phyloP scores from a whole-genome alignment of 2,888 invertebrate genomes.

The Trichogramma evanescens region DNA sequence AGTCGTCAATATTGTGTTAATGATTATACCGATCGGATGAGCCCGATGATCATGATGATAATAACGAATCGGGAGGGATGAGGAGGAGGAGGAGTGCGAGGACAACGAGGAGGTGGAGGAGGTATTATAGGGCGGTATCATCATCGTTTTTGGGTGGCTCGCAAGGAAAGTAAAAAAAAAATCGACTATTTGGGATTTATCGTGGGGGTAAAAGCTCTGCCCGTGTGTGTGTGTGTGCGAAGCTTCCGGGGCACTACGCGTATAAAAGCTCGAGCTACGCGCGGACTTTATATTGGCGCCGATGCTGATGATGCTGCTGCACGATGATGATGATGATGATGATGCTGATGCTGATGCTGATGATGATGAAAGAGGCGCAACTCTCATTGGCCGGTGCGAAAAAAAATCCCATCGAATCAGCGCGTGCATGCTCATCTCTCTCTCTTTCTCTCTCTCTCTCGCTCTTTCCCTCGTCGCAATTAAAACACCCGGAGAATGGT shows the following conservation, averaged over 20 bases:
- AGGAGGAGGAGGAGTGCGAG: too few species aligned
- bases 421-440: constrained; percentile 31
- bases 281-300: constrained; percentile 28
- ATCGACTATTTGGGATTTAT: too few species aligned
- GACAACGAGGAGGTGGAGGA: too few species aligned
- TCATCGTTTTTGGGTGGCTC: too few species aligned
- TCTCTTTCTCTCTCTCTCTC: constrained; percentile 31
- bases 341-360: constrained; percentile 30
- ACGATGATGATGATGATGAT: constrained; percentile 30
- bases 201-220: too few species aligned
- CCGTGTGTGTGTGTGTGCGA: constrained; percentile 2
- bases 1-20: too few species aligned
- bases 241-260: neutral
- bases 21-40: too few species aligned
- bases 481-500: constrained; percentile 39
- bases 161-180: too few species aligned
- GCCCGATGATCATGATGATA: too few species aligned
- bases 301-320: constrained; percentile 32
- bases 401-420: constrained; percentile 45
- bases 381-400: constrained; percentile 41
- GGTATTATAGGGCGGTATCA: too few species aligned
- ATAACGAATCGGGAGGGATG: neutral
- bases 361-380: constrained; percentile 30
- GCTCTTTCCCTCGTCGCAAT: constrained; percentile 28
- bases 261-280: constrained; percentile 9